Evolutionary conservation across 2,888 invertebrate species (phyloP), one percentile per base, ranked within the genome.

Genomic region (Balanococcus diminutus): DNA sequence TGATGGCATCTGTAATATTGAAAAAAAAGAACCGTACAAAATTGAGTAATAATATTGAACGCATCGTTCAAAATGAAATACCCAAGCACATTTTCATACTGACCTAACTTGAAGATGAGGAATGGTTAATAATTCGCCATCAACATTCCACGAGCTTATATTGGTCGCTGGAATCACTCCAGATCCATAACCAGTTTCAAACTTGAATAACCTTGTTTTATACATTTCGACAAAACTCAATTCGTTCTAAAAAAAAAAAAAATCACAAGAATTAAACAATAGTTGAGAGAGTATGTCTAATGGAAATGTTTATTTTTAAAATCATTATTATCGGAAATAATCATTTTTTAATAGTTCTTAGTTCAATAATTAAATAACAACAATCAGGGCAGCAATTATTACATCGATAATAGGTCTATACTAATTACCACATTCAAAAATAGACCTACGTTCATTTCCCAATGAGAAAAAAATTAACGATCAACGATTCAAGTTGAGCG

Each of bases 91-190:
- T 42, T 36, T 82, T 22, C 14, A n/a, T n/a, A 86, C 51, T 51
- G 28, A 85, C 67, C 46, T 25, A 11, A 86, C 56, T 42, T 39
- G 81, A 31, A 85, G 22, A 42, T 83, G 51, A 36, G 42, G 91
- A 88, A 93, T 92, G 86, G 91, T 91, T 86, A 94, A 91, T 46
- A 95, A 91, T 90, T 96, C 95, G 19, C 95, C 95, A 90, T 96
- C 95, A 90, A 95, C 95, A 89, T 95, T 95, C 95, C 95, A 96
- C 56, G 93, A 92, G 88, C 95, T 95, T 61, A 90, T 67, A n/a
- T 84, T 84, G 2, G 84, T 84, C 5, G 84, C 84, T 84, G 84
- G 84, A n/a, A 84, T 84, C 14, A 84, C 67, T 22, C 84, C 84
- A 67, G 84, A 84, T 39, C 84, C 84, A 32, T 84, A 84, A 61